Conservation (phyloP, 2,888 invertebrate species). For the Scrobipalpa atriplicella region DNA sequence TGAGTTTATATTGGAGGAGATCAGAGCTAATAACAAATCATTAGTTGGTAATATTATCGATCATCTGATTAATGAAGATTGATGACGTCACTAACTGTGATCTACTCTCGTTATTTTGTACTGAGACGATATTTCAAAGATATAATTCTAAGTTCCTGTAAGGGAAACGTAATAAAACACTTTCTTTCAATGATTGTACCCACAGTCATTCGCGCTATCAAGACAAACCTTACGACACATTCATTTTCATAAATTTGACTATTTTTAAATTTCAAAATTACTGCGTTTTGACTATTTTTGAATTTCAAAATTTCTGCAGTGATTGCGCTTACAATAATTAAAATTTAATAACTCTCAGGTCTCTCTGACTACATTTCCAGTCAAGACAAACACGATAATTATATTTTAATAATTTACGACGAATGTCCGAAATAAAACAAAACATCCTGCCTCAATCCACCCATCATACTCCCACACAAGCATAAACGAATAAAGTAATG, state of each 20-base stretch:
- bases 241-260: no score
- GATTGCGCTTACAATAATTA: no score
- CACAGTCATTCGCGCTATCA: no score
- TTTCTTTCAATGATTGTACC: no score
- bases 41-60: slow-evolving; percentile 45
- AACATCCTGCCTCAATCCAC: not conserved
- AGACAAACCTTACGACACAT: no score
- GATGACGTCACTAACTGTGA: slow-evolving; percentile 40
- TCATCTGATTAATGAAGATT: slow-evolving; percentile 66
- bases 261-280: no score
- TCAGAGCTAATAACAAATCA: slow-evolving; percentile 55
- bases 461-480: not conserved
- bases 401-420: not conserved
- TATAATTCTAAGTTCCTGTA: no score
- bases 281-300: no score
- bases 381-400: not conserved
- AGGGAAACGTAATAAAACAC: no score
- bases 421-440: not conserved
- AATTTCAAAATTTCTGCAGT: no score
- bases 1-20: slow-evolving; percentile 41
- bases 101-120: not conserved
- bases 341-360: not conserved
- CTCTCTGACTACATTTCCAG: not conserved
- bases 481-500: slow-evolving; percentile 8
- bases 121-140: not conserved